A percentile compares a stretch with the other conserved stretches of the same genome.
Evolutionary conservation across 1,140 invertebrate species (phyloP).

Genomic region (Himalopsyche phryganea): DNA sequence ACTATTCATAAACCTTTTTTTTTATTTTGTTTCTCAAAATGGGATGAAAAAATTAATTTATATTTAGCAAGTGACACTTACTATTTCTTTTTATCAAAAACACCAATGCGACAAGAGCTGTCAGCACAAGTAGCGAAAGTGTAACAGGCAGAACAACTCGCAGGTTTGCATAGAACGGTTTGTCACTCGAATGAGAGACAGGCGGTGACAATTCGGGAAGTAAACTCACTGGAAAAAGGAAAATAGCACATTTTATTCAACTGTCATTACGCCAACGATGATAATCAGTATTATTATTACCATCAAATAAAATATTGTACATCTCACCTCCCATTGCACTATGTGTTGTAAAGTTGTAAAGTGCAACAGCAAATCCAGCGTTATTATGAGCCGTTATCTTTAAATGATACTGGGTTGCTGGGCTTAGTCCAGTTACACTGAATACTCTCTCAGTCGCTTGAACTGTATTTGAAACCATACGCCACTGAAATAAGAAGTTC

Average conservation of each 20-base stretch:
- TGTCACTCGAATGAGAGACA: conserved; percentile 55
- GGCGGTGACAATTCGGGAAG: conserved; percentile 58
- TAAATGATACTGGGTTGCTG: conserved; percentile 84
- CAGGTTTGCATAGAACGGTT: conserved; percentile 67
- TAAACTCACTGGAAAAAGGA: conserved; percentile 40
- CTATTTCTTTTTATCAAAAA: conserved; percentile 63
- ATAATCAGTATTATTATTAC: no score
- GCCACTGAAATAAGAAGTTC: conserved; percentile 56
- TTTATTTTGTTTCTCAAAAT: no score
- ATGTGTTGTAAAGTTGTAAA: conserved; percentile 85
- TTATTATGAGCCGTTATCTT: conserved; percentile 88
- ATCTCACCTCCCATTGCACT: conserved; percentile 72
- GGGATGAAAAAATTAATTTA: no score
- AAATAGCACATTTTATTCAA: no score
- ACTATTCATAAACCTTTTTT: no score
- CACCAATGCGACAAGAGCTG: conserved; percentile 59
- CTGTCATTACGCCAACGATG: no score
- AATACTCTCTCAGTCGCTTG: conserved; percentile 73
- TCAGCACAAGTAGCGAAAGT: conserved; percentile 62
- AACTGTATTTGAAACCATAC: conserved; percentile 71
- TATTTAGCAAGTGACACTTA: no score
- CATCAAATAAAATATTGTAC: no score
- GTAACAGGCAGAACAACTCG: conserved; percentile 66
- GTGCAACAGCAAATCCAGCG: conserved; percentile 80
- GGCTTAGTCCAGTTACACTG: conserved; percentile 73